Evolutionary conservation across 2,888 invertebrate genomes (phyloP).

Genomic region (Ferrisia virgata): DNA sequence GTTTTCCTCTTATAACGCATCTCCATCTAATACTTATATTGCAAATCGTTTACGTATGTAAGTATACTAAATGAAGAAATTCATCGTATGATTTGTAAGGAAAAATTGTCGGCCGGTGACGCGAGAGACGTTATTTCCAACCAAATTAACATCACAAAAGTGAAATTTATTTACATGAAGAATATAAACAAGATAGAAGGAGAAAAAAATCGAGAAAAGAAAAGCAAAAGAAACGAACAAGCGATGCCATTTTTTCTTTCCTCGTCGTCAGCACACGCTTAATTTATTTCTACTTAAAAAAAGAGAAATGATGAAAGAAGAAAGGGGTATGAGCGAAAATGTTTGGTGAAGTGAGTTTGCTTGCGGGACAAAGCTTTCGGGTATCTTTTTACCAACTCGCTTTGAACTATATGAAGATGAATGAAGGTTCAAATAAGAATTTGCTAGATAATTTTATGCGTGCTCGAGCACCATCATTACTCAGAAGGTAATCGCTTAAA

Average conservation of each 20-base stretch:
- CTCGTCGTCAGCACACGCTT: not conserved
- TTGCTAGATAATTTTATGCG: not conserved
- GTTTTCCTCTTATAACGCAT: not conserved
- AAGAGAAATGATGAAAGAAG: not conserved
- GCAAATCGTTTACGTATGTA: not conserved
- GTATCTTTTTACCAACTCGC: not conserved
- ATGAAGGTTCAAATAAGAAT: not conserved
- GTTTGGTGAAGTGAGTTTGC: not conserved
- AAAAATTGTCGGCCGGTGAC: not conserved
- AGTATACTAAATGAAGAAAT: not conserved
- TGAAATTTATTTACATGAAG: not conserved
- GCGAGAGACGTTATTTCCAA: not conserved
- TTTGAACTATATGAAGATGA: not conserved
- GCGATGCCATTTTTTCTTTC: not conserved
- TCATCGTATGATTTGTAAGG: not conserved
- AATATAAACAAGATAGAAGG: not conserved
- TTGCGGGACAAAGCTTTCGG: not conserved
- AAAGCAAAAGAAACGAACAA: not conserved
- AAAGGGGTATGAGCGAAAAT: not conserved
- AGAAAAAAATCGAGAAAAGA: not conserved
- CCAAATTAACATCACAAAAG: conserved; percentile 9
- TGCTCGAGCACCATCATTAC: not conserved
- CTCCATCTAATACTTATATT: not conserved
- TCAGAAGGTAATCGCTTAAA: not conserved
- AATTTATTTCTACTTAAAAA: not conserved